Evolutionary conservation across 2,797 vertebrate species (phyloP).

Genomic region (Vipera ursinii): DNA sequence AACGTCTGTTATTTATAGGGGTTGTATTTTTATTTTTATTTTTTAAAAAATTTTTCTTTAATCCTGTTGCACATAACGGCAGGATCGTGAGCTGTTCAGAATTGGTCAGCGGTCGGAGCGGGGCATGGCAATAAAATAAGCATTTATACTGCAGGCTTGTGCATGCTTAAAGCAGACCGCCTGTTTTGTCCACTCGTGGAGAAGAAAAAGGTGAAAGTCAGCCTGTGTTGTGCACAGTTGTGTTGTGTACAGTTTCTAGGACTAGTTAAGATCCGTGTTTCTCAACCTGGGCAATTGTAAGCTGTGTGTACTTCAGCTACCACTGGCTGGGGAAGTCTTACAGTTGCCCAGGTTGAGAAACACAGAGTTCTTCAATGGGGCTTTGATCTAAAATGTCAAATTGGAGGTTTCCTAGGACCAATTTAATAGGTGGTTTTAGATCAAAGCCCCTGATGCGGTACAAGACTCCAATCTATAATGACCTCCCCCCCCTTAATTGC

Average conservation of each 20-base stretch:
- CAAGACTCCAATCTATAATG: neutral
- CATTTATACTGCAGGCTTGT: neutral
- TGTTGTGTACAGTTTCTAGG: neutral
- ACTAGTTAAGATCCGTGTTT: neutral
- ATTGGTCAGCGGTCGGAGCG: neutral
- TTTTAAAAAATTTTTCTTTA: neutral
- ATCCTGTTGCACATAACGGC: neutral
- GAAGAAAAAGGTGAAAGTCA: neutral
- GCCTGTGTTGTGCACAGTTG: neutral
- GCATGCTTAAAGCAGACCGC: neutral
- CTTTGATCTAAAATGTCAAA: neutral
- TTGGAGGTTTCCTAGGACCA: neutral
- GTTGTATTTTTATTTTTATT: neutral
- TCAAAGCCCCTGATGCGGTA: constrained; percentile 8
- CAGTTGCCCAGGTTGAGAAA: too few relatives aligned
- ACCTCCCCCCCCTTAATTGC: constrained; percentile 1
- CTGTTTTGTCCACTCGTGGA: neutral
- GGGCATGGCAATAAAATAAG: neutral
- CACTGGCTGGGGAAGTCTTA: too few relatives aligned
- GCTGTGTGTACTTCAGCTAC: neutral
- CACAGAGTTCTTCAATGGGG: too few relatives aligned
- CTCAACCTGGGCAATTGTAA: too few relatives aligned
- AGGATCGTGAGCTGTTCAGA: neutral
- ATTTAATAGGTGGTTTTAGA: neutral
- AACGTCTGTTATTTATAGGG: neutral